Base-by-base conservation (phyloP, 2,888 invertebrate genomes). In the Chrysolina haemoptera region DNA sequence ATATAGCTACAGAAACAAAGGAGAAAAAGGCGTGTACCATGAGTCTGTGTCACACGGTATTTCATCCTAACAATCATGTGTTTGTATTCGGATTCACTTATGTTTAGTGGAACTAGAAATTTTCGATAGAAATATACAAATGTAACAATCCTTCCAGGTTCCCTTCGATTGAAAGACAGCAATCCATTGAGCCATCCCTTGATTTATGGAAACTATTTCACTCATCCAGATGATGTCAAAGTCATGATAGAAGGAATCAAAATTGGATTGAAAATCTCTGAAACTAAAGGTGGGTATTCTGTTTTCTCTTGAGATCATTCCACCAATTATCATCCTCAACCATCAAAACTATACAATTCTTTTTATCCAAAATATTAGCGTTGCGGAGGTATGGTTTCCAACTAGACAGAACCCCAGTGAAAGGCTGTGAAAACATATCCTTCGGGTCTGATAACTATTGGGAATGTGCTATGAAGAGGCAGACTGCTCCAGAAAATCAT, bases 121-220 rank as follows among this genome's bases (percentile, higher is more conserved):
- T 16, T 48, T 16, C 11, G 1, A 48, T 35, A 0, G 8, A 35
- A 35, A 35, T 35, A 35, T 35, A 8, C 35, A 35, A 35, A 35
- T 6, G 8, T 35, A 8, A 35, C 4, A 35, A 48, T 40, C n/a
- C 91, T 43, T 87, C 95, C 4, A 78, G 78, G 79, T 55, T 74
- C 66, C 9, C 66, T 79, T 8, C 92, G 93, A 79, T 90, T 98
- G 35, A 76, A 91, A 90, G 75, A 94, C 11, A 91, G 90, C 65
- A 93, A 98, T 88, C 98, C 98, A 0, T 89, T 94, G 63, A 93
- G 92, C 1, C 92, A 94, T 79, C 98, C 98, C 0, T 90, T 94
- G 82, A 96, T 98, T 71, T 94, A 93, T 83, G 96, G 96, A 41
- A 96, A 95, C 89, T 95, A 90, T 86, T 89, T 96, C 43, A 92